Evolutionary conservation across 2,113 vertebrate species (phyloP).

Genomic region (Myiagra hebetior): DNA sequence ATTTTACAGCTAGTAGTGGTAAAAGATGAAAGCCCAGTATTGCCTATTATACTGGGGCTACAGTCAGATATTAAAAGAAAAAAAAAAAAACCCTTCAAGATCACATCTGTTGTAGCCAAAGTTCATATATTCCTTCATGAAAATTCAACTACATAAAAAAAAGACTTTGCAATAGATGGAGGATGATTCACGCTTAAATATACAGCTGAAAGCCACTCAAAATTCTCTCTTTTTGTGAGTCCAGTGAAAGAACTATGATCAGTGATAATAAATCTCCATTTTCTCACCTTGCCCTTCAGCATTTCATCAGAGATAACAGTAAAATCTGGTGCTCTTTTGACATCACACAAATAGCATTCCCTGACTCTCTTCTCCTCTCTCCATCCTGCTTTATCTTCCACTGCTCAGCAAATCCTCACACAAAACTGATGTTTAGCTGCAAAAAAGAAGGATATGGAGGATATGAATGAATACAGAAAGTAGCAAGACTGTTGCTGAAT

Average conservation of each 20-base stretch:
- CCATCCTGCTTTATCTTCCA: background rate
- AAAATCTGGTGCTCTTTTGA: background rate
- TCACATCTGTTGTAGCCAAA: slow-evolving; percentile 35
- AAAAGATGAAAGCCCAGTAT: slow-evolving; percentile 10
- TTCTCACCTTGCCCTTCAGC: background rate
- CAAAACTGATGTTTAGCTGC: background rate
- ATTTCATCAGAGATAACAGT: background rate
- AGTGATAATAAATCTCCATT: background rate
- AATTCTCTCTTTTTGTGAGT: background rate
- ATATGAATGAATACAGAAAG: background rate
- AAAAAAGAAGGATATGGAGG: background rate
- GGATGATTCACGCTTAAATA: slow-evolving; percentile 46
- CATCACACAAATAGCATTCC: background rate
- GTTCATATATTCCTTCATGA: slow-evolving; percentile 22
- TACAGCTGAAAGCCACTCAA: background rate
- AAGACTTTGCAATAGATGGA: background rate
- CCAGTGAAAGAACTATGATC: background rate
- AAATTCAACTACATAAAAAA: slow-evolving; percentile 14
- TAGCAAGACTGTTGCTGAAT: background rate
- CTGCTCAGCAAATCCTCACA: background rate
- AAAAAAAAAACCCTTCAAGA: background rate
- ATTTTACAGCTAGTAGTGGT: background rate
- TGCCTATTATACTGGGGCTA: background rate
- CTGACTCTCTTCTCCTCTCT: background rate
- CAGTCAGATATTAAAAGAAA: background rate